Evolutionary conservation across 2,888 invertebrate species (phyloP).

Genomic region (Thysanoteuthis rhombus): DNA sequence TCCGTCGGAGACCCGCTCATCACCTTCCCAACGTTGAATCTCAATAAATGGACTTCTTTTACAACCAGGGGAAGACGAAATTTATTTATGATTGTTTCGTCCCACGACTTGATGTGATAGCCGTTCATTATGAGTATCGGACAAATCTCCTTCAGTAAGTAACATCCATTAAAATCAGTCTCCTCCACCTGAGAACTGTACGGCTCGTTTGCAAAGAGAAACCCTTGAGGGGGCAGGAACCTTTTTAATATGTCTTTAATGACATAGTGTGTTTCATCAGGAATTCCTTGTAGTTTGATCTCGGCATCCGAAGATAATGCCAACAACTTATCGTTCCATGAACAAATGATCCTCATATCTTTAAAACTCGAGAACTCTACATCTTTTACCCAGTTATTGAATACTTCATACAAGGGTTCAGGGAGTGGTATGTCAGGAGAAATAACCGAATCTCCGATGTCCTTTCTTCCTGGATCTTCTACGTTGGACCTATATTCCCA

Average conservation of each 20-base stretch:
- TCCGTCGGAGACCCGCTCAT: neutral
- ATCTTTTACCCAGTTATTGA: neutral
- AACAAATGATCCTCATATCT: neutral
- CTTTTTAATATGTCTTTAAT: neutral
- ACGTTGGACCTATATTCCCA: neutral
- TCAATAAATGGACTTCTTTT: neutral
- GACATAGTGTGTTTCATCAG: neutral
- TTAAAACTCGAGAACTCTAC: neutral
- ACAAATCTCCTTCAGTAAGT: neutral
- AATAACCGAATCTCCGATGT: too few relatives aligned
- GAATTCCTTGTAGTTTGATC: neutral
- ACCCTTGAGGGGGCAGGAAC: neutral
- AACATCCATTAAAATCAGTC: neutral
- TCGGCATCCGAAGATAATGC: neutral
- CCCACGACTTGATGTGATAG: neutral
- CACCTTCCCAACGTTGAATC: neutral
- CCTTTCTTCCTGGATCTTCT: rapidly evolving
- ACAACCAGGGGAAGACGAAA: neutral
- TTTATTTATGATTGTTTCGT: neutral
- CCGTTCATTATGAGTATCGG: neutral
- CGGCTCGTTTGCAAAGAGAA: neutral
- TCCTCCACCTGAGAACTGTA: neutral
- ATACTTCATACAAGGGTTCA: neutral
- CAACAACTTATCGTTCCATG: neutral
- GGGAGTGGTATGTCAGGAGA: neutral